Conservation (phyloP, 2,888 invertebrate genomes). For the Aplocera efformata region DNA sequence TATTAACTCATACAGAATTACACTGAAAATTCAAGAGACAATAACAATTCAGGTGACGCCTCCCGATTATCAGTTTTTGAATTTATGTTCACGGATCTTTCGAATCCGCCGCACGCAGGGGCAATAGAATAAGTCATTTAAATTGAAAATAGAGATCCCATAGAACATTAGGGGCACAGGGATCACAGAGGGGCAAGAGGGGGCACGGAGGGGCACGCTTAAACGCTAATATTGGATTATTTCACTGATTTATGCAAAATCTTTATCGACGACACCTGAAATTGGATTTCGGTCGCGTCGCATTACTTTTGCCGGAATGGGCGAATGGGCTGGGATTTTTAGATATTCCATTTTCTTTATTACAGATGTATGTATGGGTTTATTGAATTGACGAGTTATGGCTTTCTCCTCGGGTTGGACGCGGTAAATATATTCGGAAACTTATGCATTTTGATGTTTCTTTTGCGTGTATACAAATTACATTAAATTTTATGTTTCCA, state of each 20-base stretch:
- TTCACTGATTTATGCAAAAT: slow-evolving; percentile 78
- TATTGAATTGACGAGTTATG: slow-evolving; percentile 17
- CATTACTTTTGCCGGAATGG: slow-evolving; percentile 49
- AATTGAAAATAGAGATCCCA: slow-evolving; percentile 75
- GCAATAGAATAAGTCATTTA: slow-evolving; percentile 79
- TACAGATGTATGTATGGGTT: slow-evolving; percentile 26
- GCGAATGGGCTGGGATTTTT: slow-evolving; percentile 30
- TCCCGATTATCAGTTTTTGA: slow-evolving; percentile 71
- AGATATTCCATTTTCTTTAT: slow-evolving; percentile 33
- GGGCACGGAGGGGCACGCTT: slow-evolving; percentile 46
- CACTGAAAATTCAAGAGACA: slow-evolving; percentile 34
- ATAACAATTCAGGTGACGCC: slow-evolving; percentile 51
- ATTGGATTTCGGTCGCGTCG: slow-evolving; percentile 68
- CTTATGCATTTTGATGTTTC: too few species aligned
- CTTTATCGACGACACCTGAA: slow-evolving; percentile 74
- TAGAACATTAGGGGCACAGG: slow-evolving; percentile 60
- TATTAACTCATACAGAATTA: too few species aligned
- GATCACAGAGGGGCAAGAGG: slow-evolving; percentile 2
- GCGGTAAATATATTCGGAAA: too few species aligned
- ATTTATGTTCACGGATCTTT: slow-evolving; percentile 62
- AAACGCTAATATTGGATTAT: slow-evolving; percentile 77
- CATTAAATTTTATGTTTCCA: too few species aligned
- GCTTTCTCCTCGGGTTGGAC: too few species aligned
- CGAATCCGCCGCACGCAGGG: slow-evolving; percentile 48
- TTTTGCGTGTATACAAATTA: too few species aligned